Evolutionary conservation across 2,113 vertebrate species (phyloP).

Genomic region (Chitala chitala): DNA sequence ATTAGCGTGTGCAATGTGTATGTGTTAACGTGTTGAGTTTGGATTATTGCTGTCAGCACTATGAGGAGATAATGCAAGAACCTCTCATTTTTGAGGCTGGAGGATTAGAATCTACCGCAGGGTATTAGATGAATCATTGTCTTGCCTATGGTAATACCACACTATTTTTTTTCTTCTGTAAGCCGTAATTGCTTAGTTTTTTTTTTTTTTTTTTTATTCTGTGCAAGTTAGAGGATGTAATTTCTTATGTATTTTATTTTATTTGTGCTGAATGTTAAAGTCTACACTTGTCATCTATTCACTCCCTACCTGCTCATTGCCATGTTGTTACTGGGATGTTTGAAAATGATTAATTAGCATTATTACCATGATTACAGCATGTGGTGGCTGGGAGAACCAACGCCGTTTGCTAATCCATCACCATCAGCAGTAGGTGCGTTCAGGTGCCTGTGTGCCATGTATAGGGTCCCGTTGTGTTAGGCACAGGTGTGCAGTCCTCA

Average conservation of each 20-base stretch:
- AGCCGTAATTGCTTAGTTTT: too few species aligned
- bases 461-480: too few species aligned
- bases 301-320: neutral
- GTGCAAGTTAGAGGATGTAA: neutral
- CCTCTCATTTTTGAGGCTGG: conserved; percentile 15
- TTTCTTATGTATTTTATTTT: neutral
- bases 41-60: conserved; percentile 34
- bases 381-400: neutral
- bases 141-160: neutral
- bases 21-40: conserved; percentile 48
- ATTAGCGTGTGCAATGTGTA: conserved; percentile 30
- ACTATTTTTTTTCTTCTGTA: neutral
- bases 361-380: neutral
- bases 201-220: neutral
- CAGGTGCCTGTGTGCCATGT: too few species aligned
- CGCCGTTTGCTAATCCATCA: neutral
- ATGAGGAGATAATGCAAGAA: conserved; percentile 12
- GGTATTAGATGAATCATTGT: conserved; percentile 15
- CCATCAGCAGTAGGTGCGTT: too few species aligned
- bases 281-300: neutral
- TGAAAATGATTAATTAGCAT: neutral
- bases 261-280: conserved; percentile 15
- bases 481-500: neutral
- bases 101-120: conserved; percentile 28
- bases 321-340: too few species aligned